Evolutionary conservation across 2,113 vertebrate species (phyloP).

Genomic region (Carassius carassius): DNA sequence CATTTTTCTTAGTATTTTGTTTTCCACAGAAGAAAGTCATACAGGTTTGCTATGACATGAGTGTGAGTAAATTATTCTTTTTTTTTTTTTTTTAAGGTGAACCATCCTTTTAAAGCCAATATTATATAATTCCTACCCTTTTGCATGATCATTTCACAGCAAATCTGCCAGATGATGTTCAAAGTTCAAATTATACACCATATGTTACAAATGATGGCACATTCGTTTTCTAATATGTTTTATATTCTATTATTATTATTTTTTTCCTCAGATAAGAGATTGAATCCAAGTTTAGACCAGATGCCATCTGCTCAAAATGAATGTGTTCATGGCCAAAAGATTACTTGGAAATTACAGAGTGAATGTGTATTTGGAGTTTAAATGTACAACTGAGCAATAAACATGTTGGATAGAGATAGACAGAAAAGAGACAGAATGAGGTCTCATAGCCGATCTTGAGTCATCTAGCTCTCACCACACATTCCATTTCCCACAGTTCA

Average conservation of each 20-base stretch:
- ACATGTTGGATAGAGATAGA: background rate
- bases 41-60: background rate
- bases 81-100: too few species aligned
- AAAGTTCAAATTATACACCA: conserved; percentile 36
- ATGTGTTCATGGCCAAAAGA: conserved; percentile 9
- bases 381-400: conserved; percentile 36
- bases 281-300: conserved; percentile 27
- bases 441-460: background rate
- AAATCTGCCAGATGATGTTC: conserved; percentile 11
- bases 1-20: background rate
- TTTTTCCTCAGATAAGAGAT: conserved; percentile 31
- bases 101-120: background rate
- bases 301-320: conserved; percentile 48
- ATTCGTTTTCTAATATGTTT: conserved; percentile 7
- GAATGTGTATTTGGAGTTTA: conserved; percentile 48
- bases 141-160: conserved; percentile 21
- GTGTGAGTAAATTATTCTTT: background rate
- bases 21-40: background rate
- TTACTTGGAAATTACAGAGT: conserved; percentile 26
- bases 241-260: conserved; percentile 41
- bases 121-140: background rate
- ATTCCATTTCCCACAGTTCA: conserved; percentile 6
- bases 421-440: background rate
- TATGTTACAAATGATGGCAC: conserved; percentile 47
- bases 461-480: conserved; percentile 14